Base-by-base conservation (phyloP, 2,113 vertebrate species). In the Mola mola region DNA sequence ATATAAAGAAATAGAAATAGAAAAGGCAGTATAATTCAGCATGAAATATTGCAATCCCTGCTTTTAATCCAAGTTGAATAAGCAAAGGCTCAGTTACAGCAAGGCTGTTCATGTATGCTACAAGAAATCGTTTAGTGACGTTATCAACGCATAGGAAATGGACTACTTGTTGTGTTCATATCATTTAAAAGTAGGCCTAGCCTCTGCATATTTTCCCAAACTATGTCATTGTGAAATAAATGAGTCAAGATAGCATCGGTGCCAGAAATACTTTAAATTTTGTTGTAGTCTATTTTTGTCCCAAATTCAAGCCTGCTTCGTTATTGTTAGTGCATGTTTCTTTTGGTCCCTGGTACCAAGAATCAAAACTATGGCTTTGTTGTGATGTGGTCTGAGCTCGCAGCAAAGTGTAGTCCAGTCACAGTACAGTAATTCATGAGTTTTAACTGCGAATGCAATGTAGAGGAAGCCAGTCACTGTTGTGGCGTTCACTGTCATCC, bases 61-160 rank as follows among this genome's bases (percentile, higher is more conserved):
- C n/a, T 66, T 12, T n/a, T 8, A 19, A 42, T 66, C 66, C 53
- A 75, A 73, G 58, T 28, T 17, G 62, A 76, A 73, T 70, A 51
- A 83, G 58, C 44, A 73, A 59, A 76, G 19, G 38, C 61, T 61
- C 20, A 17, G 38, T 73, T 58, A 58, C 56, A 47, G 47, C 38
- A 43, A 50, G 74, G 26, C 29, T 59, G 22, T 36, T 64, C 26
- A 48, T 51, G 47, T 62, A 63, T 0, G n/a, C 43, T 28, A 55
- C 51, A 24, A 75, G 20, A 66, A 38, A 64, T 47, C 43, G 24
- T 51, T 21, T 70, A 59, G 78, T 49, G 60, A 60, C 22, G 28
- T 5, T 65, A 49, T 53, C 58, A 26, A 56, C 34, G 68, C 16
- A 29, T 31, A 75, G 57, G 63, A 75, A 63, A 46, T 52, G 10